phyloP scores from a whole-genome alignment of 1,140 invertebrate genomes.

The Cherax quadricarinatus region DNA sequence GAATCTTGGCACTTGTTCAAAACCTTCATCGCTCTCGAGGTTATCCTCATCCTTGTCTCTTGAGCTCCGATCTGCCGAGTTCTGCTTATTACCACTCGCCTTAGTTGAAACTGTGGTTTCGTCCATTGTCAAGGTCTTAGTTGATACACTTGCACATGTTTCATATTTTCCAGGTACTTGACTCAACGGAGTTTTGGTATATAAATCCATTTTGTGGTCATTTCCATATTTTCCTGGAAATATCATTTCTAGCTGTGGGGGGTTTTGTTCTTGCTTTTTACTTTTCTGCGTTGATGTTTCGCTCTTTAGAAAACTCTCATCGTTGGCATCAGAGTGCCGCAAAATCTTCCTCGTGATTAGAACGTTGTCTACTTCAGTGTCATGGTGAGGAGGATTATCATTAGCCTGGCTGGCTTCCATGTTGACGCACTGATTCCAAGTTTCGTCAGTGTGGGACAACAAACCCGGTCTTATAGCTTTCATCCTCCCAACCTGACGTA shows the following conservation, averaged over 20 bases:
- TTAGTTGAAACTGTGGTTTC: neutral
- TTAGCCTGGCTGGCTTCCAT: neutral
- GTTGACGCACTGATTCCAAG: neutral
- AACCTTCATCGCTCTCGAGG: neutral
- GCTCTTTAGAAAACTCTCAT: neutral
- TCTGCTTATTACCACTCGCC: neutral
- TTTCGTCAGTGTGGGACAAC: neutral
- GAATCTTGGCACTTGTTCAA: neutral
- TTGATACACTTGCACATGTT: neutral
- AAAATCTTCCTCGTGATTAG: constrained; percentile 1
- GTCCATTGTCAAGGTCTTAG: neutral
- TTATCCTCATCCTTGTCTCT: neutral
- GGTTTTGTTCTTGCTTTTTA: neutral
- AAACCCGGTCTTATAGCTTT: constrained; percentile 12
- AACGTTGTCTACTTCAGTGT: neutral
- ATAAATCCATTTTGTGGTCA: neutral
- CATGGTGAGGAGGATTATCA: neutral
- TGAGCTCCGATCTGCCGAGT: neutral
- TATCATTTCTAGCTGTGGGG: neutral
- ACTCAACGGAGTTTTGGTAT: neutral
- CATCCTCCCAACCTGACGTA: constrained; percentile 31
- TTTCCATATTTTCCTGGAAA: neutral
- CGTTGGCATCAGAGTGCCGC: neutral
- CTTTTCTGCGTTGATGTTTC: neutral
- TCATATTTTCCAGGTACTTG: neutral